Evolutionary conservation across 2,113 vertebrate species (phyloP).

Genomic region (Colius striatus): DNA sequence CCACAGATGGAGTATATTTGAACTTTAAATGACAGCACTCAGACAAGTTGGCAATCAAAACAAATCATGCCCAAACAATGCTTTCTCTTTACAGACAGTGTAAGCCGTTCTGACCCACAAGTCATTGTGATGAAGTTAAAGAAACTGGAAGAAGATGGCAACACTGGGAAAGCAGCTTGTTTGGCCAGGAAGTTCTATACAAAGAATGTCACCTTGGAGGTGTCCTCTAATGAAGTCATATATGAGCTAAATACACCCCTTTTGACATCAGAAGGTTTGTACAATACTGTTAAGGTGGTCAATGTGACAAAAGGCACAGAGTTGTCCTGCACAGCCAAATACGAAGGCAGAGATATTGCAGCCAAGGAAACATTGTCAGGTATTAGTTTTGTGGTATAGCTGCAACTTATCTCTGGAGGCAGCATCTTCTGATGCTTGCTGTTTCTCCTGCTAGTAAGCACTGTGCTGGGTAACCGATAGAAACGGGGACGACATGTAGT

Average conservation of each 20-base stretch:
- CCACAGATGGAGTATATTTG: not conserved
- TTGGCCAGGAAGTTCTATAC: constrained; percentile 66
- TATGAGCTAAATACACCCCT: not conserved
- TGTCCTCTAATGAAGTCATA: not conserved
- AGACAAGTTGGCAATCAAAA: not conserved
- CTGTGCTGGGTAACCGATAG: not conserved
- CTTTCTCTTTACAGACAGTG: not conserved
- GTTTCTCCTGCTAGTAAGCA: not conserved
- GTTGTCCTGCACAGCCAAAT: accelerated
- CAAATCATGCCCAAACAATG: not conserved
- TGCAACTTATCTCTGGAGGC: not conserved
- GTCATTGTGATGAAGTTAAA: constrained; percentile 65
- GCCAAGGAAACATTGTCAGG: not conserved
- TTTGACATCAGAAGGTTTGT: constrained; percentile 23
- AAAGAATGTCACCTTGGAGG: constrained; percentile 8
- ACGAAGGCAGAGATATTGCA: accelerated
- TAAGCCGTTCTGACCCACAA: not conserved
- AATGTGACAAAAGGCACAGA: not conserved
- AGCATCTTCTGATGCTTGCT: not conserved
- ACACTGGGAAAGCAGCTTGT: constrained; percentile 36
- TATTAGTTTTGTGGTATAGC: not conserved
- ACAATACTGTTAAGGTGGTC: constrained; percentile 12
- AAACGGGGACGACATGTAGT: not conserved
- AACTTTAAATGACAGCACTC: not conserved
- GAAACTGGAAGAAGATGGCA: not conserved